These are phyloP conservation scores for Sceloporus undulatus DNA, from an alignment of 2,113 vertebrate species.

Conservation along the genomic window DNA sequence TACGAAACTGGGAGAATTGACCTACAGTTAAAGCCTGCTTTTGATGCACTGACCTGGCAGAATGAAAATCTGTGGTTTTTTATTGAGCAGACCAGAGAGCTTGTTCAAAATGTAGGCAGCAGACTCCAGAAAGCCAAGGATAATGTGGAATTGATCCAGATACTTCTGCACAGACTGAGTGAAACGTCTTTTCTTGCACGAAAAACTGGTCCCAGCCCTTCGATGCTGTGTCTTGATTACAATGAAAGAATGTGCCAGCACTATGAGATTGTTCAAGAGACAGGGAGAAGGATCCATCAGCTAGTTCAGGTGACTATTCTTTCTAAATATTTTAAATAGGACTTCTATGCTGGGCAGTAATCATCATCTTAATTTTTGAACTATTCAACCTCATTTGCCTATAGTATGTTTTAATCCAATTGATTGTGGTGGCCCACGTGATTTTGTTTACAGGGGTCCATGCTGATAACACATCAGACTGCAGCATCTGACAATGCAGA, in stretches of 20 bases:
- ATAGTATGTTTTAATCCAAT: background rate
- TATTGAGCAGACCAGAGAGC: constrained; percentile 64
- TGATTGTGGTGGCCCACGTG: background rate
- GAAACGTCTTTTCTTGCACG: constrained; percentile 71
- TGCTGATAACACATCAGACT: background rate
- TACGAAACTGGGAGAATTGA: constrained; percentile 70
- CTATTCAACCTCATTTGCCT: background rate
- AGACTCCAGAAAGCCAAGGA: constrained; percentile 78
- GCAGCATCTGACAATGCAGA: background rate
- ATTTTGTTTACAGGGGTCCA: background rate
- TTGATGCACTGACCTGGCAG: constrained; percentile 75
- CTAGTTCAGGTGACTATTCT: constrained; percentile 37
- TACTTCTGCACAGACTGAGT: constrained; percentile 71
- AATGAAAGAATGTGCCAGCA: constrained; percentile 72
- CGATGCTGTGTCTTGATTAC: constrained; percentile 70
- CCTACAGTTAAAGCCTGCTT: constrained; percentile 73
- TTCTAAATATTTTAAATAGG: background rate
- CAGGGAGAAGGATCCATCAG: constrained; percentile 72
- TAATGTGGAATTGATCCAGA: constrained; percentile 76
- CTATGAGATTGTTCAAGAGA: constrained; percentile 67
- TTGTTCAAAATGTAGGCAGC: constrained; percentile 69
- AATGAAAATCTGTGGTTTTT: constrained; percentile 75
- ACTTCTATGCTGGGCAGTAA: constrained; percentile 14
- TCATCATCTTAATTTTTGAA: too few relatives aligned
- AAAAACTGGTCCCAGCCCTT: constrained; percentile 56